Evolutionary conservation across 2,797 vertebrate species (phyloP), one percentile per base, ranked within the genome.

Genomic region (Enteromius viviparus): DNA sequence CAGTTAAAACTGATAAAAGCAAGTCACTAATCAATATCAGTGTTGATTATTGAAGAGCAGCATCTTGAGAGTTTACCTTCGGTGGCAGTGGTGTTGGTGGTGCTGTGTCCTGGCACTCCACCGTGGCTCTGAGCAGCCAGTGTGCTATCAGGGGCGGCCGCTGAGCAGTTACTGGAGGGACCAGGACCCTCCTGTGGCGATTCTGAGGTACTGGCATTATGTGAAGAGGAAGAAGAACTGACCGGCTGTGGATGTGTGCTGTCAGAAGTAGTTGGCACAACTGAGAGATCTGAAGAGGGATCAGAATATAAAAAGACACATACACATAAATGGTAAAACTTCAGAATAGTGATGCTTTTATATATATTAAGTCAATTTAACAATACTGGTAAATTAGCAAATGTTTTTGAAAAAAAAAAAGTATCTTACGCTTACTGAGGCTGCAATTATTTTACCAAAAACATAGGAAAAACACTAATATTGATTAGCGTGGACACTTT

Each of bases 131-230:
- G 93, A 87, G 90, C 87, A 55, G 93, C 85, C 90, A 94, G 93
- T 81, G 92, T 91, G 91, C 93, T 94, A 91, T 94, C 91, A 14
- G 91, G 92, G 91, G 96, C 93, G 80, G 95, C 91, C 80, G 93
- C 94, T 86, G 94, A 88, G 90, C 96, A 96, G 94, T 93, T 96
- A 89, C 84, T 94, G 85, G 96, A 96, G 90, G 94, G 87, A 29
- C 93, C 94, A 11, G 96, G 93, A 92, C 94, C 93, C 87, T 97
- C 96, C 92, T 96, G 96, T 93, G 95, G 90, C 89, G 91, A 96
- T 95, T 98, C 97, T 95, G 97, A 97, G 96, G 96, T 96, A 97
- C 97, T 95, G 60, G 95, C 95, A 92, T 94, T 95, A 90, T 95
- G 94, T 89, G 96, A 95, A 90, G 95, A 94, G 90, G 96, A 95